A percentile compares a stretch with the other conserved stretches of the same genome.
Conservation (phyloP, 1,140 invertebrate genomes). For the Ooceraea biroi region DNA sequence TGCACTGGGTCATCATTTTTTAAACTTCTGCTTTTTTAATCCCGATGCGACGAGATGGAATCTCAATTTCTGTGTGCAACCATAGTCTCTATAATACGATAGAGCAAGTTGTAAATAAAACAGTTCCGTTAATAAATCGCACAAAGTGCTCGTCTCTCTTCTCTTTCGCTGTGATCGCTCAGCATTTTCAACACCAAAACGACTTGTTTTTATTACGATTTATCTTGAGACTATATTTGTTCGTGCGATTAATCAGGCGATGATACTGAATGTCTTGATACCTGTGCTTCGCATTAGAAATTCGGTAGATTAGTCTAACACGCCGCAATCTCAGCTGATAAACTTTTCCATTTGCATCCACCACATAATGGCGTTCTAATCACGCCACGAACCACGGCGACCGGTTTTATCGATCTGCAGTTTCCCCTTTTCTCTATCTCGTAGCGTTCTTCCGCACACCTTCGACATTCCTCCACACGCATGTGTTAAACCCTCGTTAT, state of each 20-base stretch:
- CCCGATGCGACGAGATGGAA: background rate
- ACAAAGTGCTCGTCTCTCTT: too few species aligned
- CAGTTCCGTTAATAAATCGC: too few species aligned
- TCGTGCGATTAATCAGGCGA: too few species aligned
- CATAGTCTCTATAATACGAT: too few species aligned
- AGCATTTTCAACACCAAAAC: too few species aligned
- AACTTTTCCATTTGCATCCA: background rate
- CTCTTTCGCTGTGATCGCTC: too few species aligned
- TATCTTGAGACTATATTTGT: too few species aligned
- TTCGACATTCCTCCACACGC: constrained; percentile 1
- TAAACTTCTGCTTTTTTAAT: background rate
- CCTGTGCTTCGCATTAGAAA: background rate
- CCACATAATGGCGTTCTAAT: constrained; percentile 28
- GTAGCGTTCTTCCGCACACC: constrained; percentile 19
- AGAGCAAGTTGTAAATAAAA: too few species aligned
- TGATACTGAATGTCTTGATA: background rate
- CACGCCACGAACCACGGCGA: background rate
- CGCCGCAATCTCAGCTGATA: background rate
- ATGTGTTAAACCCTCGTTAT: background rate
- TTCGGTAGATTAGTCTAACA: background rate
- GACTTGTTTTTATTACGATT: too few species aligned
- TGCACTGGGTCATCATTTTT: constrained; percentile 20
- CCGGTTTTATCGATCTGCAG: constrained; percentile 16
- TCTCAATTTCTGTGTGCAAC: background rate
- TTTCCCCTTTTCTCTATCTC: constrained; percentile 35